Evolutionary conservation across 37 sponge, comb jelly and placozoan genomes (phyloP).

Genomic region (Amphimedon queenslandica): DNA sequence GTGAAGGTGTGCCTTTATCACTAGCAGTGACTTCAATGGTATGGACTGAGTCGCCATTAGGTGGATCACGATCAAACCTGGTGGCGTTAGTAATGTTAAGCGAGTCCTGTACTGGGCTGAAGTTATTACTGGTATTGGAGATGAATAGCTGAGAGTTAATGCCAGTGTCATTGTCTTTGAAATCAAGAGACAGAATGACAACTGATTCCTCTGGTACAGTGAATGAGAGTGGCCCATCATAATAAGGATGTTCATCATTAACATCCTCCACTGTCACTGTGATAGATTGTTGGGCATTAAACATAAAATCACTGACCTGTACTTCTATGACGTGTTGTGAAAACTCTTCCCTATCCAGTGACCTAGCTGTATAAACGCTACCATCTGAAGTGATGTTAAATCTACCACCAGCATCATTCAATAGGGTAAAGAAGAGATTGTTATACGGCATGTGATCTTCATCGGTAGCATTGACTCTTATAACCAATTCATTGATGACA

Average conservation of each 20-base stretch:
- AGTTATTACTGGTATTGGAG: slow-evolving; percentile 17
- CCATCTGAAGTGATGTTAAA: slow-evolving; percentile 51
- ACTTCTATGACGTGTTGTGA: slow-evolving; percentile 18
- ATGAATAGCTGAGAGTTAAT: slow-evolving; percentile 32
- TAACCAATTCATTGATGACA: slow-evolving; percentile 36
- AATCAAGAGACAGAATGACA: slow-evolving; percentile 14
- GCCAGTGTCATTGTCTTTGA: slow-evolving; percentile 48
- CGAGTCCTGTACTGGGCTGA: slow-evolving; percentile 1
- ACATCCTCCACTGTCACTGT: slow-evolving; percentile 45
- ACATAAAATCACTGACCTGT: slow-evolving; percentile 32
- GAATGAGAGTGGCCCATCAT: slow-evolving; percentile 14
- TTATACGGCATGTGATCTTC: slow-evolving; percentile 45
- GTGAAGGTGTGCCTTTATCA: slow-evolving; percentile 14
- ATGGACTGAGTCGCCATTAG: slow-evolving; percentile 29
- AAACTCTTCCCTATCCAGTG: slow-evolving; percentile 43
- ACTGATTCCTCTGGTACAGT: slow-evolving; percentile 29
- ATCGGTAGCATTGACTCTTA: slow-evolving; percentile 54
- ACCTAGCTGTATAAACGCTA: slow-evolving; percentile 12
- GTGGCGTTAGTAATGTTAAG: slow-evolving; percentile 20
- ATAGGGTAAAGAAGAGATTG: slow-evolving; percentile 8
- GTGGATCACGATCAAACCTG: slow-evolving; percentile 57
- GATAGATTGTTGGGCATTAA: slow-evolving; percentile 23
- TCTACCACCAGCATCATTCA: slow-evolving; percentile 32
- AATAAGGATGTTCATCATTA: slow-evolving; percentile 62
- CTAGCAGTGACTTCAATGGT: slow-evolving; percentile 8